phyloP scores from a whole-genome alignment of 2,888 invertebrate species.

The Papilio gigon region DNA sequence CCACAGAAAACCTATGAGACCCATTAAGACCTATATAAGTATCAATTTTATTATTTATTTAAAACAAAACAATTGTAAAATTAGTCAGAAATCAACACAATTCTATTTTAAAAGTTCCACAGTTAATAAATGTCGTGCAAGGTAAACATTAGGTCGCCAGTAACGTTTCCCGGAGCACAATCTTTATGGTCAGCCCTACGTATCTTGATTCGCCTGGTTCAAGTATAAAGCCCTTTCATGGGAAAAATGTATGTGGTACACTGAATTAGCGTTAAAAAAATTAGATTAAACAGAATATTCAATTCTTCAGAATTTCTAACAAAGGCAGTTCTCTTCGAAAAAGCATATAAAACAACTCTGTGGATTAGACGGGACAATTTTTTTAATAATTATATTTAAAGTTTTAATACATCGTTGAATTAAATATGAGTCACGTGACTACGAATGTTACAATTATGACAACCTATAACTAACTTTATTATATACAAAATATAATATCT shows the following conservation, averaged over 20 bases:
- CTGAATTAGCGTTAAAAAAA: neutral
- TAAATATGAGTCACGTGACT: too few species aligned
- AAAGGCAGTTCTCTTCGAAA: too few species aligned
- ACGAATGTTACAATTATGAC: too few species aligned
- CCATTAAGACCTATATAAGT: neutral
- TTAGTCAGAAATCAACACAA: constrained; percentile 14
- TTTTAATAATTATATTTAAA: too few species aligned
- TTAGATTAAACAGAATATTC: neutral
- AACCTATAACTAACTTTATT: too few species aligned
- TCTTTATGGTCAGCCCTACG: constrained; percentile 27
- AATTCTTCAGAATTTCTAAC: neutral
- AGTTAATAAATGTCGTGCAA: constrained; percentile 33
- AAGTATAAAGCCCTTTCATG: neutral
- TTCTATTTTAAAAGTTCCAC: constrained; percentile 9
- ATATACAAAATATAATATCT: constrained; percentile 4
- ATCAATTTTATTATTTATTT: neutral
- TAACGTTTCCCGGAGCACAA: constrained; percentile 17
- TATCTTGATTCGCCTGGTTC: constrained; percentile 31
- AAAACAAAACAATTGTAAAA: neutral
- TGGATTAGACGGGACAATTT: too few species aligned
- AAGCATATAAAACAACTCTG: too few species aligned
- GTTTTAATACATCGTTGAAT: too few species aligned
- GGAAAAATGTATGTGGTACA: constrained; percentile 7
- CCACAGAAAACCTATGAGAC: too few species aligned
- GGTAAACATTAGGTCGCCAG: constrained; percentile 26